Conservation (phyloP, 2,797 vertebrate species). For the Halcyon chelicuti region DNA sequence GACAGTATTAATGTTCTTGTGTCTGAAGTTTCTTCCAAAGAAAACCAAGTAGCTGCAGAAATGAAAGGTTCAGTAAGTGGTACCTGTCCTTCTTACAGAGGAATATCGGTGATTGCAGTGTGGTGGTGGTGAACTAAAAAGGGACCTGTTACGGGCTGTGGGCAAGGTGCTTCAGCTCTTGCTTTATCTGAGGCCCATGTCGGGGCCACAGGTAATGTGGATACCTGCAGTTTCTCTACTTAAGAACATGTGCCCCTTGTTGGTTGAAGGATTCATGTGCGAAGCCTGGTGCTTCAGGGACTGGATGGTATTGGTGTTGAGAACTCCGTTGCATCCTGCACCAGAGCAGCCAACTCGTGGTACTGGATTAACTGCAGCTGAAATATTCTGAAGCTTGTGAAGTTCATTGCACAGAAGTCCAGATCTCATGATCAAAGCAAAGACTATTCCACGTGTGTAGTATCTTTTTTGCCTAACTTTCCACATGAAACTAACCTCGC, state of each 20-base stretch:
- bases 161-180: not conserved
- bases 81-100: not conserved
- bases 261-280: not conserved
- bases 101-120: not conserved
- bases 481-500: not conserved
- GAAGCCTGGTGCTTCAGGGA: not conserved
- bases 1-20: not conserved
- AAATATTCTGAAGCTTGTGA: not conserved
- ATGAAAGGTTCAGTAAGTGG: not conserved
- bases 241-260: rapidly evolving
- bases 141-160: not conserved
- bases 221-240: not conserved
- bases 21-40: not conserved
- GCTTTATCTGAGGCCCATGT: not conserved
- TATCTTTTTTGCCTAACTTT: not conserved
- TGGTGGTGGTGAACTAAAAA: not conserved
- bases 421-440: not conserved
- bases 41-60: not conserved
- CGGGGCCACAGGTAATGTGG: not conserved
- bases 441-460: not conserved
- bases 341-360: too few relatives aligned
- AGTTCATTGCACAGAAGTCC: not conserved
- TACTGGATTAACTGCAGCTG: not conserved
- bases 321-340: not conserved
- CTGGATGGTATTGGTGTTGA: not conserved